These are phyloP conservation scores for Drosophila neotestacea DNA, from an alignment of 2,888 invertebrate species.

Conservation along the genomic window DNA sequence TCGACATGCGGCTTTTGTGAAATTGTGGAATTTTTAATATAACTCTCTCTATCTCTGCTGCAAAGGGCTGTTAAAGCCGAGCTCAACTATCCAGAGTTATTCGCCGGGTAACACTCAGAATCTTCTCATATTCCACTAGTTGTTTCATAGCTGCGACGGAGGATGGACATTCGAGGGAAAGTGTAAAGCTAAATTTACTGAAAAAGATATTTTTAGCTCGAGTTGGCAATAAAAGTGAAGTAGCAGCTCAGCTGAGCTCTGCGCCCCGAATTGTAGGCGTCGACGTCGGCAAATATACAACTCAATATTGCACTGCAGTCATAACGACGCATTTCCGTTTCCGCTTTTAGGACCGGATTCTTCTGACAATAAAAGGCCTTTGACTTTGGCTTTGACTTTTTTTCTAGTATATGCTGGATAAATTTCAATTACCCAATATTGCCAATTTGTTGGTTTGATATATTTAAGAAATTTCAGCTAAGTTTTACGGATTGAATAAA, in stretches of 20 bases:
- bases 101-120: conserved; percentile 3
- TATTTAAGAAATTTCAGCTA: too few species aligned
- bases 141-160: neutral
- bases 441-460: neutral
- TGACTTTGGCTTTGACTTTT: neutral
- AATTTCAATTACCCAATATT: conserved; percentile 9
- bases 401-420: neutral
- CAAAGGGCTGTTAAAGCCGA: conserved; percentile 10
- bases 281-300: conserved; percentile 18
- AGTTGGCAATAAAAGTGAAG: conserved; percentile 45
- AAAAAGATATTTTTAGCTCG: conserved; percentile 46
- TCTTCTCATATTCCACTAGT: conserved; percentile 1
- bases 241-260: conserved; percentile 12
- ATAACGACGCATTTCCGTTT: conserved; percentile 57
- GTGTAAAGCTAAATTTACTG: conserved; percentile 53
- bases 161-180: neutral
- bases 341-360: conserved; percentile 25
- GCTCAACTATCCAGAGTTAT: neutral
- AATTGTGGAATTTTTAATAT: conserved; percentile 51
- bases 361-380: conserved; percentile 46
- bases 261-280: neutral
- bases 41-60: neutral
- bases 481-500: too few species aligned
- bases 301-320: conserved; percentile 46
- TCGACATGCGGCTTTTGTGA: conserved; percentile 9